phyloP scores from a whole-genome alignment of 2,797 vertebrate genomes.

The Oophaga sylvatica region DNA sequence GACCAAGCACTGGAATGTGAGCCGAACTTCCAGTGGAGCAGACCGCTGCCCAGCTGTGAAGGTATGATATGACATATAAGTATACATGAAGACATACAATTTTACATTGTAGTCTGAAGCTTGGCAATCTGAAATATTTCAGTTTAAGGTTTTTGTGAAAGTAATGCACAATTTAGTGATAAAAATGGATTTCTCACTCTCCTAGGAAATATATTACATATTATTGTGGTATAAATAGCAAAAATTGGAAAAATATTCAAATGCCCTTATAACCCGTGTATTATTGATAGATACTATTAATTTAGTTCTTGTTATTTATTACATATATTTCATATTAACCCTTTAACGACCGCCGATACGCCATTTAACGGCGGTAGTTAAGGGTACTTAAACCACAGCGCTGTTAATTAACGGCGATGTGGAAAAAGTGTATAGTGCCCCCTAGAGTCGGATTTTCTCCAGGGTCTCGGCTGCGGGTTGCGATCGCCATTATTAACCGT shows the following conservation, averaged over 20 bases:
- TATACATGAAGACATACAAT: neutral
- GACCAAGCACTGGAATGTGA: constrained; percentile 91
- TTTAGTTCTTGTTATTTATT: neutral
- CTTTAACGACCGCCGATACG: no score
- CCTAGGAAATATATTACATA: neutral
- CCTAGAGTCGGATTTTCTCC: no score
- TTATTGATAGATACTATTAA: neutral
- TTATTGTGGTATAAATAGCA: neutral
- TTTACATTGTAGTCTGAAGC: neutral
- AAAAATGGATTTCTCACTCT: neutral
- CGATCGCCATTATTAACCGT: no score
- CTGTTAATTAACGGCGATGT: no score
- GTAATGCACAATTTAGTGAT: neutral
- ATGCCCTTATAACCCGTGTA: neutral
- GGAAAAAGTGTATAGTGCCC: no score
- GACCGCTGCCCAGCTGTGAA: constrained; percentile 94
- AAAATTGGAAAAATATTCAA: neutral
- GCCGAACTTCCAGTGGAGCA: constrained; percentile 98
- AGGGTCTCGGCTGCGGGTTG: no score
- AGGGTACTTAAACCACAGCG: no score
- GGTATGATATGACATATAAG: constrained; percentile 72
- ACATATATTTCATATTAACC: neutral
- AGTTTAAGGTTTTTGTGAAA: neutral
- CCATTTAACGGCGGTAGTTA: no score
- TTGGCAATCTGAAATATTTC: neutral